A percentile compares a stretch with the other conserved stretches of the same genome.
Conservation (phyloP, 2,797 vertebrate genomes). For the Hybognathus amarus region DNA sequence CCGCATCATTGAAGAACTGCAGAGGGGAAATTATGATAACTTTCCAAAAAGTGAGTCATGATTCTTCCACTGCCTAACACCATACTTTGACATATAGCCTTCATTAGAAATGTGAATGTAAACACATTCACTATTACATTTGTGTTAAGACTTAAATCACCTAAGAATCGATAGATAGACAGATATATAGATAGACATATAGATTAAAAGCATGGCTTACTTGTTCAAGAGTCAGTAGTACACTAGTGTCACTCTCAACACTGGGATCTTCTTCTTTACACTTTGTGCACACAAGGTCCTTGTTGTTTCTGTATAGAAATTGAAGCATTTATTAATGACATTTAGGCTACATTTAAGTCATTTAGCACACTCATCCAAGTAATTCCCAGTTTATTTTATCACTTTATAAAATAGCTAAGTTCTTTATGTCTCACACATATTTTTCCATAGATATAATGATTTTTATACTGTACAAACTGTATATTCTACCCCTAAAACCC, state of each 20-base stretch:
- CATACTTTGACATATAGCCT: not conserved
- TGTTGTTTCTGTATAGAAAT: conserved; percentile 71
- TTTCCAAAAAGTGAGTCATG: conserved; percentile 51
- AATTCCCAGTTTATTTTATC: not conserved
- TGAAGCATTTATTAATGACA: not conserved
- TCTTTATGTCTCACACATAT: not conserved
- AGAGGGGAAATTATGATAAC: conserved; percentile 33
- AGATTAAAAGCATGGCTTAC: conserved; percentile 39
- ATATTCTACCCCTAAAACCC: no score
- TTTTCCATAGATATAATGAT: no score
- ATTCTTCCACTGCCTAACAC: not conserved
- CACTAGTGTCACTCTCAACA: conserved; percentile 66
- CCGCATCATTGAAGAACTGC: conserved; percentile 78
- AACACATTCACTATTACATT: not conserved
- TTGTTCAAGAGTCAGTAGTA: conserved; percentile 72
- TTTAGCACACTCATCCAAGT: not conserved
- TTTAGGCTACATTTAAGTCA: not conserved
- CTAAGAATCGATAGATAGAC: not conserved
- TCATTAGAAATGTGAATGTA: not conserved
- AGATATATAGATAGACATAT: fast-evolving
- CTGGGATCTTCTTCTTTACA: conserved; percentile 74
- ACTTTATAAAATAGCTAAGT: not conserved
- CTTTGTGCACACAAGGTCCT: conserved; percentile 76
- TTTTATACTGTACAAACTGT: no score
- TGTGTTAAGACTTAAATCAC: not conserved